Evolutionary conservation across 2,888 invertebrate genomes (phyloP), one percentile per base, ranked within the genome.

Genomic region (Chrysolina haemoptera): DNA sequence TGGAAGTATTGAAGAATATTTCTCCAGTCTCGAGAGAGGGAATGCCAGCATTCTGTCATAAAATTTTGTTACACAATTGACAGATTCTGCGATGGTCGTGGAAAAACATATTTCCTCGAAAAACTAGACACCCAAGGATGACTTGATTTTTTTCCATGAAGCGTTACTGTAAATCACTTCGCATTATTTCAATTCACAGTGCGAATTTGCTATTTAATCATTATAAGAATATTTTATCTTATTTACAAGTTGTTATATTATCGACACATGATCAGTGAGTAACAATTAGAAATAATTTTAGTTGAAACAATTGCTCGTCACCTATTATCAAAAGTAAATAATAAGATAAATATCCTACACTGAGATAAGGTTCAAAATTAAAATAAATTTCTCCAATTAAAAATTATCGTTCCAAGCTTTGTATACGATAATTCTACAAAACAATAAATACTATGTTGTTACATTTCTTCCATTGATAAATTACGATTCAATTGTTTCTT

Each of bases 221-320:
- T 53, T 53, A 22, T 20, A 53, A 53, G 20, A 53, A 12, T 11
- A 8, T 20, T 53, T 53, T 53, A 53, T 53, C 53, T 53, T 53
- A 20, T 53, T 53, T 18, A 53, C 53, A 53, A 53, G 11, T 53
- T 53, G 20, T 53, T 20, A 3, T 20, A 20, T 53, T 53, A 53
- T 53, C 53, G 11, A 53, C 20, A 18, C 53, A 20, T 20, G 18
- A 53, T 20, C 16, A 20, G 43, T 43, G 43, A 43, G 43, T 14
- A 43, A 43, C 14, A 43, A 43, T 43, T 43, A 12, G 43, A 43
- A 43, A 14, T 11, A 53, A 53, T 53, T 20, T 53, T 11, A 53
- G 11, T 20, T 53, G 20, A 11, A 53, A 53, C 53, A 53, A 53
- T 53, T 53, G 53, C 53, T 53, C 9, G 53, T 53, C 53, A 20